These are phyloP conservation scores for Taphrorychus bicolor DNA, from an alignment of 2,888 invertebrate species.

Conservation along the genomic window DNA sequence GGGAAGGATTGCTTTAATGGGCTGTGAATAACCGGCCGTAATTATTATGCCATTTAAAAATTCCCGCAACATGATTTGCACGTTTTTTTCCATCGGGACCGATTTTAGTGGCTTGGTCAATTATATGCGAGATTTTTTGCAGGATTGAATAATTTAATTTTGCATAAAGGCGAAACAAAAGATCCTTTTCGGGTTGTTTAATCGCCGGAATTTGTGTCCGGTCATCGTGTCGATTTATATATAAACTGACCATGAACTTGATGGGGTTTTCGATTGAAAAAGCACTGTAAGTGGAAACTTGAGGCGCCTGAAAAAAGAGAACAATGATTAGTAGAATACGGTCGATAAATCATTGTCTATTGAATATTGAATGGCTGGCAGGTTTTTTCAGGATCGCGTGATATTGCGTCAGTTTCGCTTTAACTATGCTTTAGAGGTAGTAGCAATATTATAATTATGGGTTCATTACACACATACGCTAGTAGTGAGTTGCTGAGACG, in stretches of 20 bases:
- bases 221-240: too few relatives aligned
- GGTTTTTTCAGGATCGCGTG: not conserved
- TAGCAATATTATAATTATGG: too few relatives aligned
- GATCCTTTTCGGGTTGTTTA: not conserved
- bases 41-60: not conserved
- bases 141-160: not conserved
- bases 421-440: too few relatives aligned
- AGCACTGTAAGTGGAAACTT: not conserved
- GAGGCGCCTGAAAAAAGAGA: not conserved
- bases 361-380: too few relatives aligned
- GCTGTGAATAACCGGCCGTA: not conserved
- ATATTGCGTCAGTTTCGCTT: not conserved
- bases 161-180: not conserved
- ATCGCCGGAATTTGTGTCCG: not conserved
- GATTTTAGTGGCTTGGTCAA: conserved; percentile 1
- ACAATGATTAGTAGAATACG: not conserved
- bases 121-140: not conserved
- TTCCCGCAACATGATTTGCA: not conserved
- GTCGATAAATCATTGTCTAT: not conserved
- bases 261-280: not conserved
- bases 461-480: too few relatives aligned
- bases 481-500: too few relatives aligned
- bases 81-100: not conserved
- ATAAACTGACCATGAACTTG: not conserved
- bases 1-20: conserved; percentile 1